Evolutionary conservation across 2,113 vertebrate species (phyloP), one percentile per base, ranked within the genome.

Genomic region (Ciconia maguari): DNA sequence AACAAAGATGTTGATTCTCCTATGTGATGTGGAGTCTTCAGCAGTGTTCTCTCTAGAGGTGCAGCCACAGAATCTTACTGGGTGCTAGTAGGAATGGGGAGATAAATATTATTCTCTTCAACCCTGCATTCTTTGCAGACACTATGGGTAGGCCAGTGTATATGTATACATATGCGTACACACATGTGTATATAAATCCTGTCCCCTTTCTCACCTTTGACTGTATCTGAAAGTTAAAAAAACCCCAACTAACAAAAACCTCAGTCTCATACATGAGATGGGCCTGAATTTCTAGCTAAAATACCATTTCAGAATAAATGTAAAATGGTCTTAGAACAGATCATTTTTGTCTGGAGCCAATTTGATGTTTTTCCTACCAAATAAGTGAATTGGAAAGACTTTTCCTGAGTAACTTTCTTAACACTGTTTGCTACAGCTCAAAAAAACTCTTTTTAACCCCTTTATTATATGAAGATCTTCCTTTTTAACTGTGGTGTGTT

Each of bases 141-240:
- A 4, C 7, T n/a, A 0, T 30, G 14, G 17, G 8, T 68, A 44
- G 36, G 18, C 19, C n/a, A 19, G 18, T 65, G 9, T 65, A 1
- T 69, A 13, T 41, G 13, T 76, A n/a, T 65, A 21, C 3, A 9
- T 16, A 15, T 27, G 10, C 48, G 26, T 51, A 19, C 30, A 14
- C 49, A 14, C 19, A 13, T 7, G 13, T 38, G 22, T 74, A 2
- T 87, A n/a, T 20, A 49, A 88, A 34, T 72, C 30, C 54, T 77
- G 18, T 19, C 6, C 6, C 6, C 5, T 74, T 83, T 80, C 46
- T 80, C 17, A 46, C 22, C 13, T 61, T 82, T 88, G 58, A 25
- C 74, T 90, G 20, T 25, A 49, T 65, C 15, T 77, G 62, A 66
- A 89, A 76, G 19, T 51, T 87, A 13, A 34, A 16, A 34, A 34